phyloP scores from a whole-genome alignment of 2,797 vertebrate species.

The Choloepus didactylus region DNA sequence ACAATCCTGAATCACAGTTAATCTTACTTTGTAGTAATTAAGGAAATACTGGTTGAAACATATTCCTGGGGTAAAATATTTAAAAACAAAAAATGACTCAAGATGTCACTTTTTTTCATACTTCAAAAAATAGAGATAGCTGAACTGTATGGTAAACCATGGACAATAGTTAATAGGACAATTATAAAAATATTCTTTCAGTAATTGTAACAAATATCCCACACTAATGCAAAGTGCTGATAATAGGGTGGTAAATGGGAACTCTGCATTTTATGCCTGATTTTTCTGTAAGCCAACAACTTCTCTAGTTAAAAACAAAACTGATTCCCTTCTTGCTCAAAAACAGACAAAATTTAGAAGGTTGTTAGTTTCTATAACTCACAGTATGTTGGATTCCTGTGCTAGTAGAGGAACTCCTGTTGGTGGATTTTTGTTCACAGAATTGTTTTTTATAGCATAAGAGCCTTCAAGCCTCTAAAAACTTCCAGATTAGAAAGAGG shows the following conservation, averaged over 20 bases:
- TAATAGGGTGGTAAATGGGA: too few relatives aligned
- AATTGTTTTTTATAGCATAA: rapidly evolving
- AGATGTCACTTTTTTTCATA: not conserved
- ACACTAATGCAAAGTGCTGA: too few relatives aligned
- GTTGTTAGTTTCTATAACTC: rapidly evolving
- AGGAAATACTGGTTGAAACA: not conserved
- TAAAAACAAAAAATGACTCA: not conserved
- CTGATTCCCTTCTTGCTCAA: rapidly evolving
- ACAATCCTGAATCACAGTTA: not conserved
- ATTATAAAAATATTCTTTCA: too few relatives aligned
- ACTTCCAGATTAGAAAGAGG: rapidly evolving
- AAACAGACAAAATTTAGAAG: rapidly evolving
- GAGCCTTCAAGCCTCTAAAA: not conserved
- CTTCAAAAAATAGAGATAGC: not conserved
- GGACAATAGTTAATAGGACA: too few relatives aligned
- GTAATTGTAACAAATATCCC: too few relatives aligned
- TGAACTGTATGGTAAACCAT: too few relatives aligned
- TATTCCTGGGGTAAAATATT: rapidly evolving
- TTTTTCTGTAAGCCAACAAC: too few relatives aligned
- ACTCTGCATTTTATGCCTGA: too few relatives aligned
- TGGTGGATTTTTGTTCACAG: too few relatives aligned
- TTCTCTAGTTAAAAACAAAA: too few relatives aligned
- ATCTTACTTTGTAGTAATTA: not conserved
- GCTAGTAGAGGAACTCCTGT: rapidly evolving
- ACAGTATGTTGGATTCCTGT: not conserved